phyloP scores from a whole-genome alignment of 2,888 invertebrate species.

The Lasius fuliginosus region DNA sequence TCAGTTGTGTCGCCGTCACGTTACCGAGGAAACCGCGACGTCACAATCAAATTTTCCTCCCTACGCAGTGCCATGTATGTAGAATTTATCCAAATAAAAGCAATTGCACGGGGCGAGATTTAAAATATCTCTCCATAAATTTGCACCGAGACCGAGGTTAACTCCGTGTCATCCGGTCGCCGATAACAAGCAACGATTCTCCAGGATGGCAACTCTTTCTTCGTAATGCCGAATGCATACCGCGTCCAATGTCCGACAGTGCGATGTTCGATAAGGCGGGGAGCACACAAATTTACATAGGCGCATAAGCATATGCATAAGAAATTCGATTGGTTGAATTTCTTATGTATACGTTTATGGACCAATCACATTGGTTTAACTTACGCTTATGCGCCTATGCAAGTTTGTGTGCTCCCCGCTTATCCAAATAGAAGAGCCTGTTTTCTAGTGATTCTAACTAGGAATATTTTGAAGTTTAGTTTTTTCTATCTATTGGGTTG shows the following conservation, averaged over 20 bases:
- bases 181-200: background rate
- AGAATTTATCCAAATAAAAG: background rate
- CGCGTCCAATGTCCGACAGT: background rate
- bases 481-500: background rate
- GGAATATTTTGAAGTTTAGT: background rate
- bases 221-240: background rate
- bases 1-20: conserved; percentile 11
- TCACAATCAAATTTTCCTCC: background rate
- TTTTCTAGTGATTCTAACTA: background rate
- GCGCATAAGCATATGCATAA: no score
- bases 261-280: background rate
- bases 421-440: background rate
- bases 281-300: no score
- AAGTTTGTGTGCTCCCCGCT: no score
- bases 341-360: no score
- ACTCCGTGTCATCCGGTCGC: background rate
- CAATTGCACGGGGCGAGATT: background rate
- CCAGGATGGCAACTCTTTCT: background rate
- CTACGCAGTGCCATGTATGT: background rate
- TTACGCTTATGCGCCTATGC: no score
- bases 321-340: no score
- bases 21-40: background rate
- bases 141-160: background rate
- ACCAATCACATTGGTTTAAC: no score
- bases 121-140: background rate